Conservation (phyloP, 1,140 invertebrate genomes). For the Drosophila lini region DNA sequence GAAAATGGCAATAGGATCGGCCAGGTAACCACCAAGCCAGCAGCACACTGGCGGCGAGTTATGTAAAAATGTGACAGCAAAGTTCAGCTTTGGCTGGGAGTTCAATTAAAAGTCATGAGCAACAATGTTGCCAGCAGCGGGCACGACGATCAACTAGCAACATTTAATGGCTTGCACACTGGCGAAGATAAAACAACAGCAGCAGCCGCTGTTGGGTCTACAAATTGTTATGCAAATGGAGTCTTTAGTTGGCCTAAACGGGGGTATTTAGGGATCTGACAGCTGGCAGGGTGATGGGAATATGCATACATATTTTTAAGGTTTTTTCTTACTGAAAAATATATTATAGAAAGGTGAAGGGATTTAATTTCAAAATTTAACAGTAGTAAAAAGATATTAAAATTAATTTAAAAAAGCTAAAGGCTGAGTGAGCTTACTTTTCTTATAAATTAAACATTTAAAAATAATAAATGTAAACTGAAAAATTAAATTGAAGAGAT, state of each 20-base stretch:
- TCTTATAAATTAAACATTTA: no score
- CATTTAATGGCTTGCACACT: conserved; percentile 48
- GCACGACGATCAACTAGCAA: conserved; percentile 33
- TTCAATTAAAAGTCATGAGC: conserved; percentile 63
- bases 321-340: neutral
- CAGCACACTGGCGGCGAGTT: conserved; percentile 23
- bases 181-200: conserved; percentile 25
- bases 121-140: conserved; percentile 41
- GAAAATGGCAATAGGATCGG: conserved; percentile 45
- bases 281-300: neutral
- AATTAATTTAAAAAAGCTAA: neutral
- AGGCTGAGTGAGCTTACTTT: no score
- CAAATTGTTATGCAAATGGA: conserved; percentile 63
- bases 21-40: neutral
- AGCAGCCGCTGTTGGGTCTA: conserved; percentile 22
- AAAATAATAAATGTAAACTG: no score
- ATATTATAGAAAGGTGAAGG: no score
- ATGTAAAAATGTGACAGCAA: conserved; percentile 62
- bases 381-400: no score
- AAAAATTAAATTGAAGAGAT: neutral
- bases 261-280: neutral
- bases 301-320: neutral
- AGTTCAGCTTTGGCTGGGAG: conserved; percentile 51
- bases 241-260: conserved; percentile 13
- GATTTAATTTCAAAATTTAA: no score